A percentile compares a stretch with the other conserved stretches of the same genome.
Evolutionary conservation across 2,888 invertebrate genomes (phyloP).

Genomic region (Drosophila limbata): DNA sequence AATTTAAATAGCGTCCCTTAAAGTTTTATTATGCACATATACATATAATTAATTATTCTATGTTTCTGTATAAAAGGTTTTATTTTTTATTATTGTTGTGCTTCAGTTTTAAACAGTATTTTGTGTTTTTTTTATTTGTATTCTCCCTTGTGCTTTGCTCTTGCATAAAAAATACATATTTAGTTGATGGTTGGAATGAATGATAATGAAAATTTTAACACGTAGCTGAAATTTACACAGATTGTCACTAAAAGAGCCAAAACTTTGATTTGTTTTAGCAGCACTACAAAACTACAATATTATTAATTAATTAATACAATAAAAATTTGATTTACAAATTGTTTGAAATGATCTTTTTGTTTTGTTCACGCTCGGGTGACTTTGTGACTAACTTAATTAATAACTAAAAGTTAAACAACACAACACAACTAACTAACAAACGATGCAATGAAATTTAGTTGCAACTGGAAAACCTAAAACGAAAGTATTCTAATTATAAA

Average conservation of each 20-base stretch:
- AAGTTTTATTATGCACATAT: slow-evolving; percentile 7
- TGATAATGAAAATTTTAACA: slow-evolving; percentile 45
- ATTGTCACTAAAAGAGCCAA: slow-evolving; percentile 62
- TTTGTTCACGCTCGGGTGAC: slow-evolving; percentile 23
- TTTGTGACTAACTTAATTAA: slow-evolving; percentile 51
- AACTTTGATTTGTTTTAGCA: slow-evolving; percentile 56
- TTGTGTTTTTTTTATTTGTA: slow-evolving; percentile 47
- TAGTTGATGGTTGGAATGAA: slow-evolving; percentile 47
- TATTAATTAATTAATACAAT: slow-evolving; percentile 54
- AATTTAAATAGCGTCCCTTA: slow-evolving; percentile 17
- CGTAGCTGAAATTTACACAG: slow-evolving; percentile 62
- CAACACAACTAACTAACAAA: slow-evolving; percentile 19
- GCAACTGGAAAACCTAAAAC: slow-evolving; percentile 45
- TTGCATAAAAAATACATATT: slow-evolving; percentile 29
- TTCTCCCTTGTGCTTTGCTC: slow-evolving; percentile 61
- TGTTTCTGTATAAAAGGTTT: slow-evolving; percentile 37
- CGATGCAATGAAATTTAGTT: slow-evolving; percentile 40
- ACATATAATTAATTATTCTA: slow-evolving; percentile 30
- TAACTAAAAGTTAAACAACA: slow-evolving; percentile 26
- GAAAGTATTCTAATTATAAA: slow-evolving; percentile 77
- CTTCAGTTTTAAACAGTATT: slow-evolving; percentile 72
- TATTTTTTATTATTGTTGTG: slow-evolving; percentile 41
- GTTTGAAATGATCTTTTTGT: slow-evolving; percentile 46
- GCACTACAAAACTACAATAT: slow-evolving; percentile 42
- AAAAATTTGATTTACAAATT: slow-evolving; percentile 65